Evolutionary conservation across 2,113 vertebrate species (phyloP), one percentile per base, ranked within the genome.

Genomic region (Camelus dromedarius): DNA sequence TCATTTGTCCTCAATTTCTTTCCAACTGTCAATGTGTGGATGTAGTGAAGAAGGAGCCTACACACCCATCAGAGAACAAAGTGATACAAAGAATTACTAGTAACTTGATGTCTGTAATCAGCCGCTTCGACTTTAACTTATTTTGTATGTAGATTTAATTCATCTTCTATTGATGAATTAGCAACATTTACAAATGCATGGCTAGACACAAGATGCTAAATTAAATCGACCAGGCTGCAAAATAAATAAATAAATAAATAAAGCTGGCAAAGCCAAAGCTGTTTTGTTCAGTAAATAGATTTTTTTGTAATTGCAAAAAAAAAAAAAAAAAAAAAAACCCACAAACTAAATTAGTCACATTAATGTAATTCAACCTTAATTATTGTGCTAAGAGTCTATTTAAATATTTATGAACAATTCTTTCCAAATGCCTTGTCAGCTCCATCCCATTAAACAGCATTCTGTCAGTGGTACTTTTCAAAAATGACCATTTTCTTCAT

Each of bases 381-480:
- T 96, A 81, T 88, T 97, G 96, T 89, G 76, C 88, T 98, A 93
- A 96, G 94, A 92, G 79, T 83, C 89, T 38, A 79, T 97, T 98
- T 97, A 96, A 98, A 98, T 98, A 98, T 98, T 98, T 26, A 91
- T 97, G 90, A 97, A 96, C 86, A 95, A 60, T 93, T 98, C 30
- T 95, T 97, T 98, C 73, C 75, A 81, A 93, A 2, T 93, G 97
- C 94, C 94, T 91, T 89, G 97, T 98, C 97, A 98, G 93, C 97
- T 96, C 64, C 94, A 85, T 92, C 97, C 84, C 96, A 30, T 97
- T 98, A 96, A 97, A 95, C 64, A 70, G 9, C 24, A 11, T 7
- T 24, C 38, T 97, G 38, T 96, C 93, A 89, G 38, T 95, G 91
- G 60, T 73, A 48, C 73, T 95, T 96, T 67, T 91, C 85, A 88